A percentile compares a stretch with the other conserved stretches of the same genome.
Evolutionary conservation across 2,888 invertebrate genomes (phyloP).

Genomic region (Caprella mutica): DNA sequence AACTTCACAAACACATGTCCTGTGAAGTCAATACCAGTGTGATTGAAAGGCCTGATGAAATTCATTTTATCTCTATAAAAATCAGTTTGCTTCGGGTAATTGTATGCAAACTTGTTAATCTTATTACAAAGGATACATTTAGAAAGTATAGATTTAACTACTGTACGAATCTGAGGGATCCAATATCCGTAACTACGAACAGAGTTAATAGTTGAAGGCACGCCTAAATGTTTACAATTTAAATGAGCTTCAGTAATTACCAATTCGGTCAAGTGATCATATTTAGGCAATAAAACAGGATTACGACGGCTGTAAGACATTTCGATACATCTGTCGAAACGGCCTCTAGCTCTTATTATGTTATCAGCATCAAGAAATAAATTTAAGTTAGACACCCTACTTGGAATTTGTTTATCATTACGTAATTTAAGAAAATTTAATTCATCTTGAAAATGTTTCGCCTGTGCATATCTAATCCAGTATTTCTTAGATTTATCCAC

Average conservation of each 20-base stretch:
- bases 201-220: background rate
- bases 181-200: conserved; percentile 4
- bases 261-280: background rate
- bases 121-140: conserved; percentile 4
- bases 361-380: background rate
- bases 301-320: background rate
- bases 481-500: background rate
- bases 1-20: background rate
- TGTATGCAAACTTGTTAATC: background rate
- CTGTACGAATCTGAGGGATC: background rate
- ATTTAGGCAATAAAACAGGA: background rate
- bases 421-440: background rate
- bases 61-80: background rate
- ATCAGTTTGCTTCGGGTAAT: background rate
- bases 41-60: background rate
- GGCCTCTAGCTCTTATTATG: background rate
- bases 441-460: background rate
- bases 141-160: background rate
- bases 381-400: background rate
- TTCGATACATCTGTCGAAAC: background rate
- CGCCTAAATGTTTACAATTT: conserved; percentile 2
- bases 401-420: background rate
- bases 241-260: background rate
- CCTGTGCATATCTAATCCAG: conserved; percentile 1
- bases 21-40: conserved; percentile 6